Evolutionary conservation across 2,797 vertebrate genomes (phyloP), one percentile per base, ranked within the genome.

Genomic region (Premnoplex brunnescens): DNA sequence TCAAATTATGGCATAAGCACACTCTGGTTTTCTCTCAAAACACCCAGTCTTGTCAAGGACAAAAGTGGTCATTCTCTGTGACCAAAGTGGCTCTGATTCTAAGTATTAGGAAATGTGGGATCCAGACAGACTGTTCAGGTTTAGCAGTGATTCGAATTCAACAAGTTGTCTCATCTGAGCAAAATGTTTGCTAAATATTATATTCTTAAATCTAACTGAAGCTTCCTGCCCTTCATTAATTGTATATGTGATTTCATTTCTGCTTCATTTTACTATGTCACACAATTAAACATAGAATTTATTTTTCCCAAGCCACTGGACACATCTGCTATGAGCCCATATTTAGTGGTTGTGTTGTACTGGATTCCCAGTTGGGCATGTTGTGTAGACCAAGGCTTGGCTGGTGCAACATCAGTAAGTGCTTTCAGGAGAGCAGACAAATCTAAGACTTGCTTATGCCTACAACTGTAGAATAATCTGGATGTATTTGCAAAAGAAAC

Each of bases 251-350:
- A 34, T 89, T 85, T 79, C 76, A n/a, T 56, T 83, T 82, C 72
- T 95, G 27, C 52, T 91, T 88, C 48, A 17, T 91, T 93, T 90
- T 87, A 55, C 63, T n/a, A 16, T 88, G 72, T 67, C 83, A 87
- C 34, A 5, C 88, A 85, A 87, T 85, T 84, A 82, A 87, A 79
- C 26, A 6, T 12, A 81, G 27, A 26, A 36, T 56, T 67, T 73
- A 55, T 71, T 82, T 91, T 88, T 73, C 77, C n/a, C 52, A 85
- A 84, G 63, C 77, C 77, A 63, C 43, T 86, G 77, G 44, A 63
- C 82, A 86, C 55, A 90, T 90, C 63, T 91, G 49, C 55, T 93
- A 7, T 39, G 55, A 73, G 43, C 43, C 30, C 34, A 36, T 60
- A 72, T 69, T 88, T 63, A 59, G 51, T 66, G 58, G 26, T 46